Base-by-base conservation (phyloP, 2,797 vertebrate species). In the Silurus aristotelis region DNA sequence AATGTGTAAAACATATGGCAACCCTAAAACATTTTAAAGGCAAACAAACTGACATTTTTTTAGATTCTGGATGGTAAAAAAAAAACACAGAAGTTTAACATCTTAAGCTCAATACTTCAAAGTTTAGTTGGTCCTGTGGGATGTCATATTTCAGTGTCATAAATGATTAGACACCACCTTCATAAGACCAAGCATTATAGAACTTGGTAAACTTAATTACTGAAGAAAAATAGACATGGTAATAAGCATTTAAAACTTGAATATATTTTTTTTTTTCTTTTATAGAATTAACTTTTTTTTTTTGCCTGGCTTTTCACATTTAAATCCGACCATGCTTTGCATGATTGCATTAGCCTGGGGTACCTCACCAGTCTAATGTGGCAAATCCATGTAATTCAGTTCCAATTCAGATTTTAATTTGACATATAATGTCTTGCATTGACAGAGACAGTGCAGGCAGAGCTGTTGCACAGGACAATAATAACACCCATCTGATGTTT, bases 261-360 rank as follows among this genome's bases (percentile, higher is more conserved):
- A 79, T 8, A 31, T 60, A 12, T 20, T 72, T 31, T 66, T 25
- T 27, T 14, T 27, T 56, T 82, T 60, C 48, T 55, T 78, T 63
- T 14, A 60, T 61, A n/a, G 2, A 79, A 58, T 80, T 70, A 55
- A 61, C 38, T 91, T 91, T 68, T 81, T 91, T 68, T 81, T 71
- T 83, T 15, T 58, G 9, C 55, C 12, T 3, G 8, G n/a, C 55
- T 76, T 82, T 68, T 77, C 52, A 86, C 63, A 82, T 82, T 82
- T 88, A 80, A 89, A 91, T 85, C 87, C 82, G 88, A 89, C 88
- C 78, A 71, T 81, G 86, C 86, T 83, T 83, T 84, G 46, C 9
- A 38, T 91, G 92, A 93, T 92, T 93, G 90, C 91, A 94, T 93
- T 91, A 93, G 89, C 83, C 71, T 68, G 87, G 46, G 80, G 58